These are phyloP conservation scores for Zaprionus lineosus DNA, from an alignment of 2,888 invertebrate species.

Conservation along the genomic window DNA sequence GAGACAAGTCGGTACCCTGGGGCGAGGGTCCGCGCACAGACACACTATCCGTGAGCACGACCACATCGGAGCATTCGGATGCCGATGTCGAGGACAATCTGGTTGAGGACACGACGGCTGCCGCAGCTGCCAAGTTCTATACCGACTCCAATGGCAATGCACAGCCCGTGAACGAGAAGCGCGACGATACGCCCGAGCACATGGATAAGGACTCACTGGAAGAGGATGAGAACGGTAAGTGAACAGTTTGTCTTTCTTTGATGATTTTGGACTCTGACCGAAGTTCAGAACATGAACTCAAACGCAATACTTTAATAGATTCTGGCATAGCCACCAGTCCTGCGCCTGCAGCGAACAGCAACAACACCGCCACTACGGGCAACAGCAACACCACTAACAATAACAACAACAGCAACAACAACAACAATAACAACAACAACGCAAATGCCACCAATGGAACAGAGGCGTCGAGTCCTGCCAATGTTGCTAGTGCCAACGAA, in stretches of 20 bases:
- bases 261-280: no score
- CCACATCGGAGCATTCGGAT: constrained; percentile 88
- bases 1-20: constrained; percentile 27
- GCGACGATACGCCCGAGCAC: constrained; percentile 85
- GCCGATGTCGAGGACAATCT: constrained; percentile 92
- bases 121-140: constrained; percentile 48
- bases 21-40: constrained; percentile 42
- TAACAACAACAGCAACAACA: constrained; percentile 21
- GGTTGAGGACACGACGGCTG: constrained; percentile 84
- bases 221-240: constrained; percentile 84
- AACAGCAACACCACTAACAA: constrained; percentile 10
- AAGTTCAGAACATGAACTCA: neutral
- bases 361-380: constrained; percentile 14
- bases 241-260: no score
- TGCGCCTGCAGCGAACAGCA: constrained; percentile 65
- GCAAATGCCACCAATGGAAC: no score
- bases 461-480: no score
- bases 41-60: constrained; percentile 45
- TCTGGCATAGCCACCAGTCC: constrained; percentile 83
- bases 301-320: constrained; percentile 57
- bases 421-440: constrained; percentile 3
- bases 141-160: constrained; percentile 81
- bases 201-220: constrained; percentile 84
- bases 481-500: neutral
- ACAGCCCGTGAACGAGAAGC: constrained; percentile 83